phyloP scores from a whole-genome alignment of 2,113 vertebrate species.

The Fulmarus glacialis region DNA sequence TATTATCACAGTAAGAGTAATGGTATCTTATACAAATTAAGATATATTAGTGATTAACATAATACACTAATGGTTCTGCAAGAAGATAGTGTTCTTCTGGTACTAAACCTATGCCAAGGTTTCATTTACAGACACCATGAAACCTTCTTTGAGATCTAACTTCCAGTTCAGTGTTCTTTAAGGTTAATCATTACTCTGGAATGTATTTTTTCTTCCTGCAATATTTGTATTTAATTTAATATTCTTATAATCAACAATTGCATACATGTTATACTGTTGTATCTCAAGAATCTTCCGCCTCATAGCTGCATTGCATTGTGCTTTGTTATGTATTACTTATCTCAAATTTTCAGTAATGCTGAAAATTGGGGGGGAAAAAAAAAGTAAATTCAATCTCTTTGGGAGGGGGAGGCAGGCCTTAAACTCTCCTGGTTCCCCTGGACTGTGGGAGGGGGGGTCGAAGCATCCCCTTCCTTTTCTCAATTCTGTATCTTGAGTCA shows the following conservation, averaged over 20 bases:
- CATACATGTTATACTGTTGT: neutral
- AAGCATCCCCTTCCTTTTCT: neutral
- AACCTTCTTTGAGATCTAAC: neutral
- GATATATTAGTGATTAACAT: neutral
- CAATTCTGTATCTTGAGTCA: neutral
- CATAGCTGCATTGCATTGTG: neutral
- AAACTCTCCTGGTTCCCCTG: neutral
- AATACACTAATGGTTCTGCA: neutral
- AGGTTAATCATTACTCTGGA: neutral
- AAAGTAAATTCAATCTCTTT: neutral
- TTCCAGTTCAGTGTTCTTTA: neutral
- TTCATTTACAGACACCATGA: neutral
- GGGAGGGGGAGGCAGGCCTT: neutral
- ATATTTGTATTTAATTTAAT: neutral
- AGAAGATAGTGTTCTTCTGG: neutral
- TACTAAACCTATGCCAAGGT: neutral
- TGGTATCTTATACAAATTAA: neutral
- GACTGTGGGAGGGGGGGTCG: accelerated
- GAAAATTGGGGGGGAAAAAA: neutral
- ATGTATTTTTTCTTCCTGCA: neutral
- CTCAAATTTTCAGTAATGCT: neutral
- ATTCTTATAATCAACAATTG: neutral
- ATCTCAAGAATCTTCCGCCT: neutral
- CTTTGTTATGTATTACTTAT: neutral
- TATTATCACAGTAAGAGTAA: neutral